Conservation (phyloP, 2,888 invertebrate genomes). For the Scaptomyza cyrtandrae region DNA sequence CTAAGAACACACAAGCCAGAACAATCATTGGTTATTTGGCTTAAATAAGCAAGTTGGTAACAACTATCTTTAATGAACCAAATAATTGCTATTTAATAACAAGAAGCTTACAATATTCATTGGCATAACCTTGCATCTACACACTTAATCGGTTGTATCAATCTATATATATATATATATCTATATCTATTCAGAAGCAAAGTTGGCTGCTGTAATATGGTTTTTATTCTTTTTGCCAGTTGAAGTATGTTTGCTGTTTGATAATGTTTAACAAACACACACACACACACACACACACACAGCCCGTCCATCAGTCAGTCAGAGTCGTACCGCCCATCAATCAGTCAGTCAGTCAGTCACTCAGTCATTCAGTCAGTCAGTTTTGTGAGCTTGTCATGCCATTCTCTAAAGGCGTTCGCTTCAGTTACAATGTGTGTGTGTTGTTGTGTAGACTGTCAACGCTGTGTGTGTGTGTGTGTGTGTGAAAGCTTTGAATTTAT, state of each 20-base stretch:
- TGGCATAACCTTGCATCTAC: too few species aligned
- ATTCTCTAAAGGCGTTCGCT: conserved; percentile 38
- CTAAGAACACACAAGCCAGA: conserved; percentile 1
- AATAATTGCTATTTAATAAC: neutral
- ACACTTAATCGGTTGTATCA: too few species aligned
- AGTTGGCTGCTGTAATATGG: conserved; percentile 40
- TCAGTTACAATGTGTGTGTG: conserved; percentile 38
- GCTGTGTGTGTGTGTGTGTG: conserved; percentile 48
- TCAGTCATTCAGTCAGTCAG: conserved; percentile 22
- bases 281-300: conserved; percentile 27
- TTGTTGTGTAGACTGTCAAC: conserved; percentile 64
- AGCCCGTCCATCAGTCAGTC: conserved; percentile 43
- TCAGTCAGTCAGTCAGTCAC: conserved; percentile 32
- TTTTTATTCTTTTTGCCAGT: conserved; percentile 36
- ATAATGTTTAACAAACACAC: conserved; percentile 44
- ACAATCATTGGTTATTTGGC: neutral
- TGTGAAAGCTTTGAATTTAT: conserved; percentile 80
- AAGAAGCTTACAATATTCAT: too few species aligned
- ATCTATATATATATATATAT: conserved; percentile 8
- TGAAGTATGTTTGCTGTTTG: conserved; percentile 30
- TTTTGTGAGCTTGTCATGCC: conserved; percentile 60
- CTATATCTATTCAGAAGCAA: conserved; percentile 10
- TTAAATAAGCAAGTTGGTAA: neutral
- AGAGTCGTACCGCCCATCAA: conserved; percentile 45
- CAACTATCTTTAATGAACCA: neutral